Evolutionary conservation across 1,140 invertebrate species (phyloP), one percentile per base, ranked within the genome.

Genomic region (Saccostrea cuccullata): DNA sequence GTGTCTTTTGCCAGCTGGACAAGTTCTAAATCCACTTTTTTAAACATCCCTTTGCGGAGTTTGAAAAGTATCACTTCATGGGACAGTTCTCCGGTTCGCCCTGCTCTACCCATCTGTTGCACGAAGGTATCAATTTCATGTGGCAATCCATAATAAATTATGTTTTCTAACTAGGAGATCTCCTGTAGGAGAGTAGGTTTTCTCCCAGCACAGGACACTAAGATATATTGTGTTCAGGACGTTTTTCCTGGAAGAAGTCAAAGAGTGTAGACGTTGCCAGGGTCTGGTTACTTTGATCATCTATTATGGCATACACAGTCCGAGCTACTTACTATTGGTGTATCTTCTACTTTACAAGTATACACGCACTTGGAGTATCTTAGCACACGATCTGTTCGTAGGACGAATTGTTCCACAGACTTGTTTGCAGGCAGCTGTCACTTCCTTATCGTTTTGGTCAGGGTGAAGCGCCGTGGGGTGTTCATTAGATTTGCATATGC

Each of bases 211-310:
- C 89, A 90, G 17, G 89, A 82, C 5, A 86, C 87, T 17, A 90
- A 70, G 36, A 40, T 88, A 47, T 88, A 90, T 26, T 17, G 20
- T 84, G 47, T 30, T 55, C 47, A 20, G 15, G 36, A 58, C 30
- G 9, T 17, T 70, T 56, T 1, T 85, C 58, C 13, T 82, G 23
- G 23, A 88, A 88, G 36, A 85, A 55, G 58, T 88, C 87, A 64
- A 90, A 88, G 2, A 90, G 67, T 17, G 85, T 17, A 23, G 89
- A 70, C 26, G 30, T 86, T 15, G 67, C 89, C n/a, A 90, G 73
- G n/a, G 89, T 55, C 12, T 82, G 58, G 26, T 88, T 88, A 85
- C 87, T 88, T 73, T 90, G 89, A 40, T 90, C 89, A 40, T 90
- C 89, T 12, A 90, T 83, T 9, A 88, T 73, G 40, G 84, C 89